phyloP scores from a whole-genome alignment of 2,797 vertebrate species.

The Anabas testudineus region DNA sequence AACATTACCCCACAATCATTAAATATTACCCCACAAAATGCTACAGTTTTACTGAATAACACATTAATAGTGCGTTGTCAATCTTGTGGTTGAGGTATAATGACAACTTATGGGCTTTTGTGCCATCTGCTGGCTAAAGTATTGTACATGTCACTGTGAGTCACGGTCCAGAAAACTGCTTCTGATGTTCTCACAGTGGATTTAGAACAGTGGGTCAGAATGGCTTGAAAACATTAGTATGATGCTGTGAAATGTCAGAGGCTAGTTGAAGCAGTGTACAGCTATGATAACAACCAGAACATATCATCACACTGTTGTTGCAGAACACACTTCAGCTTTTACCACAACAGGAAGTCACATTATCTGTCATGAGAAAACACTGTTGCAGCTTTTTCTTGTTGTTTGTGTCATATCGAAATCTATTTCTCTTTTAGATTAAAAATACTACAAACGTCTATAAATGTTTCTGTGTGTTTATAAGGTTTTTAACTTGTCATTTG shows the following conservation, averaged over 20 bases:
- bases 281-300: too few species aligned
- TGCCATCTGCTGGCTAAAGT: conserved; percentile 68
- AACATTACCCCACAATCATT: not conserved
- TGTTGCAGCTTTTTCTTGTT: too few species aligned
- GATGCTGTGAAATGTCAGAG: not conserved
- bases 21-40: not conserved
- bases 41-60: not conserved
- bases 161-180: not conserved
- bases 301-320: not conserved
- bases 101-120: conserved; percentile 40
- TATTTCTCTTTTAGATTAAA: too few species aligned
- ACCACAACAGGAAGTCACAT: not conserved
- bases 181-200: not conserved
- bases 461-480: too few species aligned
- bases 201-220: not conserved
- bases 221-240: not conserved
- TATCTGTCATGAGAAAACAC: too few species aligned
- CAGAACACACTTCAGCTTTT: not conserved
- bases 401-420: too few species aligned
- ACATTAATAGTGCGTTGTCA: not conserved
- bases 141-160: not conserved
- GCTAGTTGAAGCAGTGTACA: too few species aligned
- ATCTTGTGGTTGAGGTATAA: not conserved
- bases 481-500: too few species aligned
- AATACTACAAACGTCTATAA: too few species aligned